Evolutionary conservation across 2,797 vertebrate genomes (phyloP), one percentile per base, ranked within the genome.

Genomic region (Buceros bicornis): DNA sequence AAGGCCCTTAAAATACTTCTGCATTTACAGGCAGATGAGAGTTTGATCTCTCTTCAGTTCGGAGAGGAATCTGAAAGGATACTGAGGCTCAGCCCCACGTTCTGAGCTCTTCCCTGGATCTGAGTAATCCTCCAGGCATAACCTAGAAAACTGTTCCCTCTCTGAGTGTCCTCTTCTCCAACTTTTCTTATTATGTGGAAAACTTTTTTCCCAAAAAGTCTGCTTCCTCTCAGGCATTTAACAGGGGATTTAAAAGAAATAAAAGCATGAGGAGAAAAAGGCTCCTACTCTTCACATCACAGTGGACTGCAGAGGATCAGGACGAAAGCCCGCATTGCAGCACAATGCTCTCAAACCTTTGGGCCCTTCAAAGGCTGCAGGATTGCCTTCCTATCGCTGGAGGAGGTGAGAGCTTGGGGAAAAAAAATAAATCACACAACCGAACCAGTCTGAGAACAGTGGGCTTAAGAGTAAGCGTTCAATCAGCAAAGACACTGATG

Each of bases 321-420:
- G 78, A 72, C 2, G 16, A 89, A 91, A 82, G 42, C 40, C 58
- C 0, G 3, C 45, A 78, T 2, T 47, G 76, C 69, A 81, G 84
- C 64, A 94, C 74, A 95, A 93, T 78, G 54, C 84, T 56, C 21
- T 57, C 91, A 96, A 92, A 89, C 61, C 53, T 77, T 45, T 51
- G 50, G 87, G 57, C 50, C 82, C 58, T 94, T 95, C 93, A 94
- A 91, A 95, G 56, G 47, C 85, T 85, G 51, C 65, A 71, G 9
- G 21, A 74, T 80, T 81, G 57, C 84, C 69, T 81, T 93, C 87
- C 57, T 64, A 17, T 69, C 25, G 1, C 90, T 89, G 69, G 50
- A 85, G 78, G 71, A 92, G 78, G 60, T 28, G 33, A 79, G 35
- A 82, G 81, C 85, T 89, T 67, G 45, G 22, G n/a, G 28, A n/a